phyloP scores from a whole-genome alignment of 53 echinoderm and acorn worm genomes.

The Arbacia lixula region DNA sequence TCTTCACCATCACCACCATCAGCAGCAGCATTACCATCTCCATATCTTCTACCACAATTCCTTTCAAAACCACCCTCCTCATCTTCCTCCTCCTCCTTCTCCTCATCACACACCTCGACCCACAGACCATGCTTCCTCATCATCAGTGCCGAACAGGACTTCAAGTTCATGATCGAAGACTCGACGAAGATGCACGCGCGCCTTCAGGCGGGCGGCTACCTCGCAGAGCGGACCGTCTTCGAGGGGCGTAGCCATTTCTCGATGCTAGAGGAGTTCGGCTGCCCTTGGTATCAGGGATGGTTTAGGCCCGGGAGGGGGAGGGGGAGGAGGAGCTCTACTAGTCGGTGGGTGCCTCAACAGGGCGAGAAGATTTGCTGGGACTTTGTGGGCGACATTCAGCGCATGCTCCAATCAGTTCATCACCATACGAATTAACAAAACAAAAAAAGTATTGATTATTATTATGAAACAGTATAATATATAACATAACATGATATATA shows the following conservation, averaged over 20 bases:
- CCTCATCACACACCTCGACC: conserved; percentile 8
- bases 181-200: neutral
- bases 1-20: neutral
- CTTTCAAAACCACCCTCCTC: neutral
- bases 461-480: too few relatives aligned
- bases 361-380: conserved; percentile 31
- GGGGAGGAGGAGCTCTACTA: neutral
- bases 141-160: conserved; percentile 19
- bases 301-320: neutral
- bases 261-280: conserved; percentile 17
- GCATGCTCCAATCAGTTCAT: too few relatives aligned
- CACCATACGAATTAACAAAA: too few relatives aligned
- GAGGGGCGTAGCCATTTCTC: conserved; percentile 3
- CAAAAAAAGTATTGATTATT: too few relatives aligned
- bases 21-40: neutral
- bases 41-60: neutral
- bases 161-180: conserved; percentile 38
- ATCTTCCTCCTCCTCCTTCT: neutral
- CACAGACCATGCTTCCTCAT: conserved; percentile 25
- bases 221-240: neutral
- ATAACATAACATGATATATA: too few relatives aligned
- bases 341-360: neutral
- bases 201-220: neutral
- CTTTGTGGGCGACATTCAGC: too few relatives aligned
- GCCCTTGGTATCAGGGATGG: conserved; percentile 7